phyloP scores from a whole-genome alignment of 2,888 invertebrate genomes.

The Leptinotarsa peninsularis region DNA sequence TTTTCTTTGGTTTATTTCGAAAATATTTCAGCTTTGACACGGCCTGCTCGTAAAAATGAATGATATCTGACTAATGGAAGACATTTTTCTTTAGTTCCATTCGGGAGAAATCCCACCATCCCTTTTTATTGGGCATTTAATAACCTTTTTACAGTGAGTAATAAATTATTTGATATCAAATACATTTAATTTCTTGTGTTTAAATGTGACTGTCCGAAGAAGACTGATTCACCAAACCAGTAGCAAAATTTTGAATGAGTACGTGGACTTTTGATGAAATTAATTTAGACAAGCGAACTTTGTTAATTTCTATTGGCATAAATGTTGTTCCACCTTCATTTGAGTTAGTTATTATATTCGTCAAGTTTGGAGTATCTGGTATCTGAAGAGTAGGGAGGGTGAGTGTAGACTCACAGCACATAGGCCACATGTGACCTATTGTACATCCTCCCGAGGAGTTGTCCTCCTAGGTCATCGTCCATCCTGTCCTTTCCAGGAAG shows the following conservation, averaged over 20 bases:
- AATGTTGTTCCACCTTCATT: too few relatives aligned
- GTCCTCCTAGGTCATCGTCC: too few relatives aligned
- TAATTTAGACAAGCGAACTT: too few relatives aligned
- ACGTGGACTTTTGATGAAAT: too few relatives aligned
- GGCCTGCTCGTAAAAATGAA: conserved; percentile 48
- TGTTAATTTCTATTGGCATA: too few relatives aligned
- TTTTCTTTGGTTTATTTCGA: conserved; percentile 47
- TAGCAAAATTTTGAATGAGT: background rate
- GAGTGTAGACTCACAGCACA: too few relatives aligned
- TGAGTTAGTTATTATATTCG: too few relatives aligned
- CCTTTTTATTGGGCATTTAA: conserved; percentile 52
- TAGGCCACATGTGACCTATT: too few relatives aligned
- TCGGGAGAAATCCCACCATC: conserved; percentile 47
- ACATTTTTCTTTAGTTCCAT: conserved; percentile 41
- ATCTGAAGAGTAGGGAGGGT: too few relatives aligned
- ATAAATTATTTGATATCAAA: conserved; percentile 43
- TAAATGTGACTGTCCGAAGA: background rate
- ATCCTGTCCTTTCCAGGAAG: too few relatives aligned
- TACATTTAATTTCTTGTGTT: background rate
- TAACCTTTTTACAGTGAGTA: conserved; percentile 50
- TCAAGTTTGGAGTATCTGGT: too few relatives aligned
- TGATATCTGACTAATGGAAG: conserved; percentile 45
- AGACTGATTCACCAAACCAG: background rate
- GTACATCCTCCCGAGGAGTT: too few relatives aligned
- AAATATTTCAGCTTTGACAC: conserved; percentile 46